phyloP scores from a whole-genome alignment of 2,888 invertebrate genomes.

The Agapostemon virescens region DNA sequence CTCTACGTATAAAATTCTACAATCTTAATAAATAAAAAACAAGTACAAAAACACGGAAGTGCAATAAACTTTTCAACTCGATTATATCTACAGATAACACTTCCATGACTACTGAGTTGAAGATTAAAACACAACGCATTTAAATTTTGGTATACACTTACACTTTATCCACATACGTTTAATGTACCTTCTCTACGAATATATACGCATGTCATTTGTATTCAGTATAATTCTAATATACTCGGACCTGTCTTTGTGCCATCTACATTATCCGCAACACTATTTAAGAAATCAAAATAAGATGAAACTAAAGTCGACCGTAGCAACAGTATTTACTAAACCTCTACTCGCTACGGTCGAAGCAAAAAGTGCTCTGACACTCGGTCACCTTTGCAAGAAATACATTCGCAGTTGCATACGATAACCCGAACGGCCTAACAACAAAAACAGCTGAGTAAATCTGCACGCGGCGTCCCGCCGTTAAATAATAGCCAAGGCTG shows the following conservation, averaged over 20 bases:
- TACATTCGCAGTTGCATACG: neutral
- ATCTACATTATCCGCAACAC: neutral
- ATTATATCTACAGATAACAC: neutral
- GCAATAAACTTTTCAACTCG: neutral
- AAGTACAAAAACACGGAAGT: neutral
- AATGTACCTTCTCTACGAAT: too few species aligned
- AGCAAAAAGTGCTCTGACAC: neutral
- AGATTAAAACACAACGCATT: too few species aligned
- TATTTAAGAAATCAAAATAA: neutral
- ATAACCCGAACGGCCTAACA: neutral
- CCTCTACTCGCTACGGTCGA: neutral
- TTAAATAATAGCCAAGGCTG: neutral
- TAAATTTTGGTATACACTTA: too few species aligned
- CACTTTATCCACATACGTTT: too few species aligned
- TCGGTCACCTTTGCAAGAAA: neutral
- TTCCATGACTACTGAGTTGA: too few species aligned
- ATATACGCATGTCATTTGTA: too few species aligned
- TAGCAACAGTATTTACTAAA: neutral
- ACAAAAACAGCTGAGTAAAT: too few species aligned
- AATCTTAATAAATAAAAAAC: neutral
- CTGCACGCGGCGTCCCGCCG: too few species aligned
- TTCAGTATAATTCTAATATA: too few species aligned
- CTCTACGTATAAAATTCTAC: too few species aligned
- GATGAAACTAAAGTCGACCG: neutral
- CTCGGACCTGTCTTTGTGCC: too few species aligned